Percentiles rank a stretch among this genome's conserved stretches.
phyloP scores from a whole-genome alignment of 2,797 vertebrate species.

The Eospalax fontanierii region DNA sequence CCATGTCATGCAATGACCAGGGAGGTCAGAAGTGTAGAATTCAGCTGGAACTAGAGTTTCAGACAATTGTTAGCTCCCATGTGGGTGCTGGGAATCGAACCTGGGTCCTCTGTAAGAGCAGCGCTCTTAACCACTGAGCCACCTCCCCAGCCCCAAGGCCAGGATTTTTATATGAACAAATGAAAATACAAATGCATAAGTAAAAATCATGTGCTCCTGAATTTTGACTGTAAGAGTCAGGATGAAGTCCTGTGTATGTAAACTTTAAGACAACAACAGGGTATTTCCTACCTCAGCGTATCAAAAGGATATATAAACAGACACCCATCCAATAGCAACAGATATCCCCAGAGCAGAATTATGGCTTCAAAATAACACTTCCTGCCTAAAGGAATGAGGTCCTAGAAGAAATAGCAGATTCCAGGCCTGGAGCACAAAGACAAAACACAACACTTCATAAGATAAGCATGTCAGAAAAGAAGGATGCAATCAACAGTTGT shows the following conservation, averaged over 20 bases:
- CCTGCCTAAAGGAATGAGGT: conserved; percentile 21
- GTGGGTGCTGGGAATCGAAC: too few species aligned
- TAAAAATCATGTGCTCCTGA: conserved; percentile 27
- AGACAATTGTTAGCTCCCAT: too few species aligned
- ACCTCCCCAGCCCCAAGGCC: too few species aligned
- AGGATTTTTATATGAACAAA: conserved; percentile 15
- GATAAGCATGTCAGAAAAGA: conserved; percentile 32
- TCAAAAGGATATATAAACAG: conserved; percentile 37
- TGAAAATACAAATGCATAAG: conserved; percentile 34
- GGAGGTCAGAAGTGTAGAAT: too few species aligned
- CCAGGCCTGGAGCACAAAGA: neutral
- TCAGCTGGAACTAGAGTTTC: too few species aligned
- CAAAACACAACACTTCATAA: neutral
- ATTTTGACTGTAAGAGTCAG: conserved; percentile 40
- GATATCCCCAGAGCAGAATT: conserved; percentile 18
- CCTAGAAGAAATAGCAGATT: conserved; percentile 32
- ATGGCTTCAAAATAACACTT: conserved; percentile 53
- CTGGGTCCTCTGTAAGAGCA: too few species aligned
- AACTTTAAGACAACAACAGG: neutral
- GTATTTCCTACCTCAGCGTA: neutral
- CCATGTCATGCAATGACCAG: too few species aligned
- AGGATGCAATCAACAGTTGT: conserved; percentile 1
- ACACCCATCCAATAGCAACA: conserved; percentile 2
- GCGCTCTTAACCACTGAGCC: too few species aligned
- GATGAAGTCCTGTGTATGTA: conserved; percentile 41